Base-by-base conservation (phyloP, 2,888 invertebrate species). In the Drosophila subquinaria region DNA sequence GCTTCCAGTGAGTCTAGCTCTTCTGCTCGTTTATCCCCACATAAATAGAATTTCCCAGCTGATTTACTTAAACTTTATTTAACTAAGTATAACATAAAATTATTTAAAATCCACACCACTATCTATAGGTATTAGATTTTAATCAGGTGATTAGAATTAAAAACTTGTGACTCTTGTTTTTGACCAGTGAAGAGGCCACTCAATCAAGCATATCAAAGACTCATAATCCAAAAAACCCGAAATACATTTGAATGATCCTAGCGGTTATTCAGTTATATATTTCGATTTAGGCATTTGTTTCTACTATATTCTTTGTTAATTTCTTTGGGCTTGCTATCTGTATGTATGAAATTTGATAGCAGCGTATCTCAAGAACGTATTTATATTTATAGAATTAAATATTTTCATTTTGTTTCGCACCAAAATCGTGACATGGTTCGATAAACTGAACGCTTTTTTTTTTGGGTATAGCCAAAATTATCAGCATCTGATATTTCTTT, bases 281-380 rank as follows among this genome's bases (percentile, higher is more conserved):
- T 30, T 23, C 6, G 2, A 4, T 17, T 43, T 23, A 48, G 11
- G 3, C 33, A 27, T 43, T 52, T 73, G 13, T 61, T 52, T 51
- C 40, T 30, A 47, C 33, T 30, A 47, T 20, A 35, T 63, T 71
- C 27, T 50, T 59, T 56, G 42, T 57, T 38, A 40, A 38, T 17
- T 70, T 53, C 8, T 55, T 20, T 15, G 10, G 27, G 4, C 4
- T 23, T 23, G 9, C 30, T 50, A 48, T 33, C 40, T 59, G 42
- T 36, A n/a, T 51, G 10, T 6, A n/a, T 57, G n/a, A 9, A 2
- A 43, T 15, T 60, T 75, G 63, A 76, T 69, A 69, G 42, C 27
- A 33, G 48, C 51, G 56, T 76, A 79, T 76, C 79, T 79, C 66
- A 63, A 74, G 79, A 63, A 56, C 60, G 40, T 48, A 53, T 57